These are phyloP conservation scores for Rhinoraja longicauda DNA, from an alignment of 2,797 vertebrate species.

Conservation along the genomic window DNA sequence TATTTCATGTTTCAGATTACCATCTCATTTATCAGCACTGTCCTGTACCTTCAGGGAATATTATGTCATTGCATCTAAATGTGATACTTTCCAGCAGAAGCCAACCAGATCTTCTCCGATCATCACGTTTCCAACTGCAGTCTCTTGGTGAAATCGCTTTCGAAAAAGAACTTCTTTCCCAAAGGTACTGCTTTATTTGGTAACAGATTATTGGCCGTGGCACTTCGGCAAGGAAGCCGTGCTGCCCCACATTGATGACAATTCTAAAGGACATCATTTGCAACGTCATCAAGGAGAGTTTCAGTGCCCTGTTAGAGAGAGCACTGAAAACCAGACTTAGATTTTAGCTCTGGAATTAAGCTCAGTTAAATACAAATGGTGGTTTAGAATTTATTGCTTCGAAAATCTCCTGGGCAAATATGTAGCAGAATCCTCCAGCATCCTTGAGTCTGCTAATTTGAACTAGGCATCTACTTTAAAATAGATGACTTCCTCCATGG, in stretches of 20 bases:
- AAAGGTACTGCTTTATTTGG: neutral
- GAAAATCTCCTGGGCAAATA: neutral
- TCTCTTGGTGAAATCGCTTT: neutral
- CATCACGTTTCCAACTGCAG: neutral
- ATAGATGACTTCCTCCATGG: neutral
- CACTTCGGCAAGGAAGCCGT: no score
- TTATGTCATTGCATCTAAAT: neutral
- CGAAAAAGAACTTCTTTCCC: neutral
- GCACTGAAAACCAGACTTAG: no score
- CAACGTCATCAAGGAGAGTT: no score
- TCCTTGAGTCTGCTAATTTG: neutral
- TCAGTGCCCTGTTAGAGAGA: no score
- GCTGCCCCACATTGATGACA: no score
- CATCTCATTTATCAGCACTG: slow-evolving; percentile 1
- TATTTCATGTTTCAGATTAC: neutral
- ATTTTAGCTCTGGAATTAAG: neutral
- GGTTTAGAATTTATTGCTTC: neutral
- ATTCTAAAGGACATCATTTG: no score
- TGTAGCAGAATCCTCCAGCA: neutral
- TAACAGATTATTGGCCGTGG: no score
- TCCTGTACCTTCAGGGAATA: neutral
- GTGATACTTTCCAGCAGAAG: neutral
- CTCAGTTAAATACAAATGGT: neutral
- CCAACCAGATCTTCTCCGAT: no score
- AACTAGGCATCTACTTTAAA: neutral